These are phyloP conservation scores for Ctena decussata DNA, from an alignment of 2,888 invertebrate genomes.

Conservation along the genomic window DNA sequence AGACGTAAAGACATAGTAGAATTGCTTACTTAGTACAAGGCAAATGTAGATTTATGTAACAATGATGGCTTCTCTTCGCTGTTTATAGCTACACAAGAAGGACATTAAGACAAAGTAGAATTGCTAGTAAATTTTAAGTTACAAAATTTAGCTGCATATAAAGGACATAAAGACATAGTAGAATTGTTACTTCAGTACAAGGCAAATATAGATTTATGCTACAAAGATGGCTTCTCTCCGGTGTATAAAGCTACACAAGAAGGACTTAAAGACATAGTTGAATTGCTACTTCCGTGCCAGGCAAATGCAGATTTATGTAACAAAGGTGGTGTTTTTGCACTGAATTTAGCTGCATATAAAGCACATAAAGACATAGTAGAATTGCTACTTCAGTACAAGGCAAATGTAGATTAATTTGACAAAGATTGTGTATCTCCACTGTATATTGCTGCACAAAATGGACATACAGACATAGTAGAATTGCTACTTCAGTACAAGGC, in stretches of 20 bases:
- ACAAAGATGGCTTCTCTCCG: neutral
- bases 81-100: no score
- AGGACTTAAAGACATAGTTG: neutral
- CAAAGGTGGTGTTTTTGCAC: neutral
- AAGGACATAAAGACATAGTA: no score
- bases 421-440: neutral
- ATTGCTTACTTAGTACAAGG: no score
- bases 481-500: neutral
- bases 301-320: neutral
- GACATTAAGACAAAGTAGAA: no score
- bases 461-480: neutral
- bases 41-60: no score
- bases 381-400: no score
- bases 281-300: neutral
- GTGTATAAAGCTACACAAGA: neutral
- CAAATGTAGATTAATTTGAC: neutral
- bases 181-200: no score
- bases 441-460: neutral
- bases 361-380: neutral
- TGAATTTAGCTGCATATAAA: neutral
- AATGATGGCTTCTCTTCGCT: no score
- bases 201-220: no score
- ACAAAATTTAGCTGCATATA: no score
- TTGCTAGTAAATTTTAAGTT: no score
- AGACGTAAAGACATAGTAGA: no score